Percentiles rank a stretch among this genome's conserved stretches.
These are phyloP conservation scores for Gephyroberyx darwinii DNA, from an alignment of 2,797 vertebrate genomes.

Conservation along the genomic window DNA sequence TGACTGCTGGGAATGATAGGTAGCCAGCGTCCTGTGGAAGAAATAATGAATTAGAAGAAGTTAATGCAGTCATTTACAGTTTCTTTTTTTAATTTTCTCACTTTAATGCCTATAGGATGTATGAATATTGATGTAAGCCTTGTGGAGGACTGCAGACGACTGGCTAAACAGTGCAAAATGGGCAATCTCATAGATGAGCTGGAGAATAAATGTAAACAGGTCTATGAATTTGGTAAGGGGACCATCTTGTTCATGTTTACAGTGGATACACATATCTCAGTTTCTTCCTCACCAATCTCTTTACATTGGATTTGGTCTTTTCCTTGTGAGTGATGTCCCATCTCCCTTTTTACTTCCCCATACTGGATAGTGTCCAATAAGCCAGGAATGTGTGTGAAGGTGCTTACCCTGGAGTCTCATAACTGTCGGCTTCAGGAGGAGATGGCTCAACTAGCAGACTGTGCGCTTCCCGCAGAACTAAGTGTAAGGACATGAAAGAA, in stretches of 20 bases:
- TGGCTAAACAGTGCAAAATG: conserved; percentile 96
- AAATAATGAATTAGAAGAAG: too few relatives aligned
- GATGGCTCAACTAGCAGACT: conserved; percentile 91
- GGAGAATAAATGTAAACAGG: conserved; percentile 92
- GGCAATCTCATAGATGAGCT: conserved; percentile 90
- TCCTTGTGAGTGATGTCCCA: neutral
- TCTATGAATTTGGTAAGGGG: conserved; percentile 92
- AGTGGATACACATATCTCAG: neutral
- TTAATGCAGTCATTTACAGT: neutral
- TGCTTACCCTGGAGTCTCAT: conserved; percentile 91
- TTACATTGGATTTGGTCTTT: neutral
- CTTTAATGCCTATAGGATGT: conserved; percentile 78
- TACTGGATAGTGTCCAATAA: conserved; percentile 88
- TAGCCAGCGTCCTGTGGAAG: too few relatives aligned
- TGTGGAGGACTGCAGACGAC: conserved; percentile 90
- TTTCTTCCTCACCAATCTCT: neutral
- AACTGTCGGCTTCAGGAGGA: conserved; percentile 90
- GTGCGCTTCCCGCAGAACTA: conserved; percentile 89
- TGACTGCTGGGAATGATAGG: too few relatives aligned
- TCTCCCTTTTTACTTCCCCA: neutral
- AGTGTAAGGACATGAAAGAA: conserved; percentile 77
- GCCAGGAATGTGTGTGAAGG: conserved; percentile 95
- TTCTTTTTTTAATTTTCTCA: neutral
- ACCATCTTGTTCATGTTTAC: neutral
- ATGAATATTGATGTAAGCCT: conserved; percentile 92